Conservation (phyloP, 2,113 vertebrate species). For the Geothlypis trichas region DNA sequence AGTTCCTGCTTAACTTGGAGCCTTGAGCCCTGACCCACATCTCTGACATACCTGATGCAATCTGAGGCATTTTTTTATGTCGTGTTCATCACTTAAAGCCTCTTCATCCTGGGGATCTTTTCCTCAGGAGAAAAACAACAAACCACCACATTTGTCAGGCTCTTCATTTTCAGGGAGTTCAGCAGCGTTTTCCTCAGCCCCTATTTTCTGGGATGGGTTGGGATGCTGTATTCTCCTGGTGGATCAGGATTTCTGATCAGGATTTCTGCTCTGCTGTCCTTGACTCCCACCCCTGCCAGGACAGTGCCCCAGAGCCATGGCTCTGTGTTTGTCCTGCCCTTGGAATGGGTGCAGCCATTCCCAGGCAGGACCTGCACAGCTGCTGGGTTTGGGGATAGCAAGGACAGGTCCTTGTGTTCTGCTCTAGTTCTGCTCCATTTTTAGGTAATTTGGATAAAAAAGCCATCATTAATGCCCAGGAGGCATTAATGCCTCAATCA, state of each 20-base stretch:
- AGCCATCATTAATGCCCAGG: too few relatives aligned
- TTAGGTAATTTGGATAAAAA: neutral
- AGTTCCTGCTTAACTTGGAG: neutral
- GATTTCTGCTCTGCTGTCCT: neutral
- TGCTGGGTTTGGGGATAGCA: neutral
- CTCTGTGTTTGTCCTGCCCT: neutral
- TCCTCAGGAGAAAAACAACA: neutral
- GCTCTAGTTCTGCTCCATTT: neutral
- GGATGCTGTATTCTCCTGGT: neutral
- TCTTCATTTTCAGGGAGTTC: neutral
- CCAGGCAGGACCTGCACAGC: neutral
- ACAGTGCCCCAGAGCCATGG: neutral
- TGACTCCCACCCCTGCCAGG: neutral
- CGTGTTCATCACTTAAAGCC: neutral
- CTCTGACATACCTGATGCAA: neutral
- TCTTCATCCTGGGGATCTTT: neutral
- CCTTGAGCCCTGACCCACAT: neutral
- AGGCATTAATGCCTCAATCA: neutral
- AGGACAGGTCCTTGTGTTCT: neutral
- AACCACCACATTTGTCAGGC: neutral
- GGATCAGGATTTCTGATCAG: neutral
- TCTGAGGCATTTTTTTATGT: neutral
- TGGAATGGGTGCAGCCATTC: neutral
- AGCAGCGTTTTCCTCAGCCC: neutral
- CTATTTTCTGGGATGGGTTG: neutral